Evolutionary conservation across 2,888 invertebrate species (phyloP), one percentile per base, ranked within the genome.

Genomic region (Helobdella robusta): DNA sequence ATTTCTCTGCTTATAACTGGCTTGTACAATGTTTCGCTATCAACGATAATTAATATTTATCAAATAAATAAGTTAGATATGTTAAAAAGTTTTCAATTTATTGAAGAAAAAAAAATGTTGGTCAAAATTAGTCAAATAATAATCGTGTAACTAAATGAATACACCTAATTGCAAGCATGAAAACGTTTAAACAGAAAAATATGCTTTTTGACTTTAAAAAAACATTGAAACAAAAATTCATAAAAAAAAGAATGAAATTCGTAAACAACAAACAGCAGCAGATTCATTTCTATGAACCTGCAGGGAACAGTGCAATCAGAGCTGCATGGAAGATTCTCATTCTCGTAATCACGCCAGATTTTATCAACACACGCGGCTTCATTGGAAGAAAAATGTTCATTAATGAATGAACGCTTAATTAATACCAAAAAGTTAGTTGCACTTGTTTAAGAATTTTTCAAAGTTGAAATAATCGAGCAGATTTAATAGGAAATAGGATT

Each of bases 11-110:
- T 62, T 18, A 62, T 44, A 6, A 50, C 15, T 18, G 62, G 62
- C 44, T 62, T 62, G 20, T 62, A 62, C 1, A 44, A 32, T n/a
- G 48, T 62, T 50, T 62, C 28, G n/a, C 62, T 62, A 50, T 50
- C 5, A n/a, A 15, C 18, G 40, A 15, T 40, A 40, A 40, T 40
- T 15, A 40, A 15, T 40, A 15, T 40, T 40, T 40, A 15, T 40
- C 11, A 40, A 40, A 15, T 40, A 40, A 40, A 40, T 15, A 40
- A 40, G 8, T 40, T 40, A 15, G 18, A 40, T 15, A 40, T 15
- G 11, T 15, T 15, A 40, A 40, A 40, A 40, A 40, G 40, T 40
- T 40, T 15, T 15, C 18, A 15, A 18, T 18, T 15, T 40, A 40
- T 5, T 15, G 1, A 28, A 58, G 23, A 6, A 30, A 58, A 28